Base-by-base conservation (phyloP, 2,113 vertebrate species). In the Pipa parva region DNA sequence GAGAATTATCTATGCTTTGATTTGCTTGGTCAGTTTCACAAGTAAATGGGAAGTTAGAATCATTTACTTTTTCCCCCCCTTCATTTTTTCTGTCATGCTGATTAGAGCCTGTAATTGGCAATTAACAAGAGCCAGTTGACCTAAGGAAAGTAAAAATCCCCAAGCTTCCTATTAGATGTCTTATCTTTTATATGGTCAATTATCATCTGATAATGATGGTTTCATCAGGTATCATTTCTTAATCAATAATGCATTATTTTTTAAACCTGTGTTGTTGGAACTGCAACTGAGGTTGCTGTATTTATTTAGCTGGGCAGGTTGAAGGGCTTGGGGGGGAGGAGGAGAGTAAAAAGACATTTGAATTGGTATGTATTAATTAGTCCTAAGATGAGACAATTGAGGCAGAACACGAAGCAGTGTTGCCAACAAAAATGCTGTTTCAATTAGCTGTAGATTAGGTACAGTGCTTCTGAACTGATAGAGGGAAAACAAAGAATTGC, bases 351-450 rank as follows among this genome's bases (percentile, higher is more conserved):
- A 5, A 42, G 29, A 28, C 64, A 28, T 68, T 52, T 28, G 54
- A 54, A 61, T 68, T 68, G 64, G 64, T 51, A 63, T 69, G 54
- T 46, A 69, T 73, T 73, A 63, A 73, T 73, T 73, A 69, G 64
- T n/a, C 51, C 51, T 24, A 46, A 73, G 59, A 69, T 67, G 59
- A 69, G 52, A 59, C 60, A 46, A 73, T 45, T 46, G 46, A 63
- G 64, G 60, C 64, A 54, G 54, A 59, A 52, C 33, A 62, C 57
- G 71, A 62, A 67, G 58, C 61, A 56, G 25, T 37, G 57, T 67
- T 66, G 63, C 71, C 63, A 69, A 63, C 52, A 66, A 63, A 69
- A 52, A 57, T 59, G 72, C 72, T 52, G 37, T 63, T 69, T 63
- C 72, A 69, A 73, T 73, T 69, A 69, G 61, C 20, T 63, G 42